Evolutionary conservation across 2,797 vertebrate genomes (phyloP), one percentile per base, ranked within the genome.

Genomic region (Platyrinchus mystaceus): DNA sequence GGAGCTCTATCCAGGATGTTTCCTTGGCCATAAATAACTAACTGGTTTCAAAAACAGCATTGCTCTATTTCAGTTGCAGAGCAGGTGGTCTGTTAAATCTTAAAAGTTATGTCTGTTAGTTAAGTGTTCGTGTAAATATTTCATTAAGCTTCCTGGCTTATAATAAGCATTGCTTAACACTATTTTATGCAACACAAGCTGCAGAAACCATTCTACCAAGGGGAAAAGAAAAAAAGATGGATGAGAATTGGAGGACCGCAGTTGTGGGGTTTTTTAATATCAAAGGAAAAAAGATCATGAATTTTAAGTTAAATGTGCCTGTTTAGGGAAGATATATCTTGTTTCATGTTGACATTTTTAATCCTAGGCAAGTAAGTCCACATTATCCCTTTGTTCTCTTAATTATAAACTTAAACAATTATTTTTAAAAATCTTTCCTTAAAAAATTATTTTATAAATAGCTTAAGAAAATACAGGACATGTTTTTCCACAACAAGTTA

Each of bases 111-210:
- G 62, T 62, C 77, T 92, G 58, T 47, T 94, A 80, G 73, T 78
- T 84, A 95, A 88, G 12, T 44, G 32, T 62, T 94, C 28, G 1
- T 82, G 70, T 79, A 96, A 95, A 93, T 93, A 94, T 92, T 97
- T 94, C n/a, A 91, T 93, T 87, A 95, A 62, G 73, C 60, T 89
- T 77, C 66, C 46, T 6, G 8, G 37, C 15, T 75, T 86, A 78
- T n/a, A 75, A 90, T 53, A 95, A 92, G 62, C 46, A 90, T 50
- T 27, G 15, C 83, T 78, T 71, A 86, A 47, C 74, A 78, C 28
- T 88, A 39, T 63, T 94, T 93, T 52, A 84, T 76, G 43, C 67
- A 84, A 78, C 19, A 78, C 14, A 76, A 9, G 6, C 52, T 82
- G 90, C 63, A 80, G 26, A 80, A 84, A 79, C 69, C 86, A 77